Conservation (phyloP, 2,113 vertebrate genomes). For the Felis catus region DNA sequence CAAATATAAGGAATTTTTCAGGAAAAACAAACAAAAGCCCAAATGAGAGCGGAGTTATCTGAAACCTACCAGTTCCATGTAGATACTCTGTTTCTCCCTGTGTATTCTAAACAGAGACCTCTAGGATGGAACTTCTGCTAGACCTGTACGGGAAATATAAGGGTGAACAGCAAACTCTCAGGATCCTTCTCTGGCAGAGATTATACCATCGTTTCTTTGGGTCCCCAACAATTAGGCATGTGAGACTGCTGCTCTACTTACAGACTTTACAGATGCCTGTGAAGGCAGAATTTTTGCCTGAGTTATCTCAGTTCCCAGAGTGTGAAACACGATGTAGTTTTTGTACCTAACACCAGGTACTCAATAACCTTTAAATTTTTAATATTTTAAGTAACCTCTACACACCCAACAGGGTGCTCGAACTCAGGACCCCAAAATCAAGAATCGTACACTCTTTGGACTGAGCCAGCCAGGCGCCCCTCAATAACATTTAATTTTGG, state of each 20-base stretch:
- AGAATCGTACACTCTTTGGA: no score
- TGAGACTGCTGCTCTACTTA: neutral
- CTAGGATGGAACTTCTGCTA: neutral
- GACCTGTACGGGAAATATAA: neutral
- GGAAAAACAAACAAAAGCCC: neutral
- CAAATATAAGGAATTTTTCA: neutral
- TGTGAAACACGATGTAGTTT: neutral
- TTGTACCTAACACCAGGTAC: neutral
- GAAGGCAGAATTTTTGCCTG: neutral
- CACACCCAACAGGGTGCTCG: no score
- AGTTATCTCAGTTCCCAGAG: neutral
- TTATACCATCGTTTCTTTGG: neutral
- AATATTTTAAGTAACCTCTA: no score
- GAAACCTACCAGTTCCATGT: neutral
- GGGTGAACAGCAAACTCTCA: neutral
- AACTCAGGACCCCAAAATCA: no score
- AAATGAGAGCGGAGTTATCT: neutral
- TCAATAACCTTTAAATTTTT: neutral
- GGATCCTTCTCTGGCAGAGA: neutral
- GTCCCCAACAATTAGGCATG: no score
- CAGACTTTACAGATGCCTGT: neutral
- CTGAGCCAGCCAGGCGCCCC: no score
- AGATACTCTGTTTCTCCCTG: neutral
- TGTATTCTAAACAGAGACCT: neutral
- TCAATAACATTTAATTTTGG: neutral